Evolutionary conservation across 2,888 invertebrate genomes (phyloP), one percentile per base, ranked within the genome.

Genomic region (Agrotis clavis): DNA sequence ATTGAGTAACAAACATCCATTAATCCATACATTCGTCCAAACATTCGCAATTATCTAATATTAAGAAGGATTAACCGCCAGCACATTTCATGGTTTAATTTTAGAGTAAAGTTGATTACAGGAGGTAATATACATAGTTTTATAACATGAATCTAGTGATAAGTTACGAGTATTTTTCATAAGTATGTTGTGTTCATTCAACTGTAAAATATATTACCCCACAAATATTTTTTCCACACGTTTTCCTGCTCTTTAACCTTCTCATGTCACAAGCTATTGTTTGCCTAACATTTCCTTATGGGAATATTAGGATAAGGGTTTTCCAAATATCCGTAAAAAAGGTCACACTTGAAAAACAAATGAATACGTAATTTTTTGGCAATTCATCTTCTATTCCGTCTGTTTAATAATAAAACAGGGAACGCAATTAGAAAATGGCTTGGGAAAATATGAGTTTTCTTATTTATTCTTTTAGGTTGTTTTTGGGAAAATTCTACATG

Each of bases 221-320:
- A 45, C 7, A 21, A 62, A 19, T 63, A 7, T 66, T 54, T 75
- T 48, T 30, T 21, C 18, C 30, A 41, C 54, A 53, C 45, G 9
- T 71, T 65, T 67, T 47, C 75, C 62, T 57, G 30, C 30, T 35
- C 16, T 19, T 19, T 61, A 61, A 68, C 57, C 50, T 67, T 63
- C 47, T 45, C 63, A 30, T 67, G 65, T 57, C 59, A 59, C 18
- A 65, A 66, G 54, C 53, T 56, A 61, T 56, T 69, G 65, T 84
- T 84, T 81, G 61, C 60, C 7, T 81, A 77, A 47, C 16, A 72
- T 76, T 77, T 77, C 48, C 61, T 65, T 81, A 69, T 41, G 47
- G 45, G 57, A 69, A 80, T 77, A 77, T 81, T 59, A 51, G 50
- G 56, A 30, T 47, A 57, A 73, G 25, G 56, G 65, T 67, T 54